Evolutionary conservation across 2,113 vertebrate genomes (phyloP).

Genomic region (Cricetomys ansorgei): DNA sequence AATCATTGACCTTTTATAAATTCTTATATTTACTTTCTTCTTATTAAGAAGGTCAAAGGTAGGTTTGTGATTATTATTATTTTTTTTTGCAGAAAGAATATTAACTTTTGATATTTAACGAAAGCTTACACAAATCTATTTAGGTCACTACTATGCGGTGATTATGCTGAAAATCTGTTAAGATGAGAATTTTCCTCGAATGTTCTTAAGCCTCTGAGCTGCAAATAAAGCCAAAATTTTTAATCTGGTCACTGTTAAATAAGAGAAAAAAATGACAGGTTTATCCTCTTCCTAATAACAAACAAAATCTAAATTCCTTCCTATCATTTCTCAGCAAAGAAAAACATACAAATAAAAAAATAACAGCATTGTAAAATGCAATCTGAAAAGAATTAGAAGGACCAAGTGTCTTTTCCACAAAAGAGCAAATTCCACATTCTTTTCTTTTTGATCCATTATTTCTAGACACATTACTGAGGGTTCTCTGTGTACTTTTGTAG

Average conservation of each 20-base stretch:
- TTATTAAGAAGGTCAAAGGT: slow-evolving; percentile 47
- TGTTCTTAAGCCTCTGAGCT: slow-evolving; percentile 39
- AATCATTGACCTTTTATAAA: neutral
- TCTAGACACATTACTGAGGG: neutral
- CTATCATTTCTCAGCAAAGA: neutral
- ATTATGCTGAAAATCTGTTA: slow-evolving; percentile 46
- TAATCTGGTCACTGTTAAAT: slow-evolving; percentile 3
- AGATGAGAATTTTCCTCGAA: slow-evolving; percentile 52
- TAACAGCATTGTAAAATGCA: neutral
- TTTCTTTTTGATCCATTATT: neutral
- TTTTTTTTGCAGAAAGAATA: slow-evolving; percentile 39
- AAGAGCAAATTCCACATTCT: neutral
- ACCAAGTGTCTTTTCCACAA: neutral
- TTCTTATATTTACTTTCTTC: slow-evolving; percentile 48
- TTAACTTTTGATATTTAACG: slow-evolving; percentile 61
- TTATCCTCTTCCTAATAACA: neutral
- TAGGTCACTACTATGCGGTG: neutral
- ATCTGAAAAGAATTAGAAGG: neutral
- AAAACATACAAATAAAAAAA: slow-evolving; percentile 32
- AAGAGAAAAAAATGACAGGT: slow-evolving; percentile 35
- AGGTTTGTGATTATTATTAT: slow-evolving; percentile 20
- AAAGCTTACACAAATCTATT: slow-evolving; percentile 59
- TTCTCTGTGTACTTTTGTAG: neutral
- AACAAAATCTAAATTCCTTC: neutral
- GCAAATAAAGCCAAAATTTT: slow-evolving; percentile 55